Evolutionary conservation across 2,888 invertebrate genomes (phyloP).

Genomic region (Chaitophorus viminalis): DNA sequence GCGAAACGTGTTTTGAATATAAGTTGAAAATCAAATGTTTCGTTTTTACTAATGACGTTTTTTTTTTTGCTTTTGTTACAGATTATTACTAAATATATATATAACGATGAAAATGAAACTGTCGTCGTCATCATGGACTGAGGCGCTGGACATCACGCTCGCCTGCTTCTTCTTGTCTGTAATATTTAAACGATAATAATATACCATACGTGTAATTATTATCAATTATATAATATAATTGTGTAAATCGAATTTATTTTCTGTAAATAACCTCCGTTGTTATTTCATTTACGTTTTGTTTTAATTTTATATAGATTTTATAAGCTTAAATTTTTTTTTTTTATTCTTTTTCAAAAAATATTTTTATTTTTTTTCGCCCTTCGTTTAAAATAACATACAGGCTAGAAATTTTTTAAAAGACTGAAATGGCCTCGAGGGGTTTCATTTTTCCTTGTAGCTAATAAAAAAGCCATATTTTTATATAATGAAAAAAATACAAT

Average conservation of each 20-base stretch:
- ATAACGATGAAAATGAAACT: neutral
- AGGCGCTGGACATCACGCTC: neutral
- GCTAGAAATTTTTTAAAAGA: slow-evolving; percentile 61
- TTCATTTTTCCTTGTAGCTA: slow-evolving; percentile 59
- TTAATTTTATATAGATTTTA: slow-evolving; percentile 59
- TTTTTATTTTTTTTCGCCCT: slow-evolving; percentile 43
- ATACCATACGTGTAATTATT: slow-evolving; percentile 16
- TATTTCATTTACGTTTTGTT: slow-evolving; percentile 57
- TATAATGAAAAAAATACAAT: slow-evolving; percentile 48
- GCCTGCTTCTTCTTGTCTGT: slow-evolving; percentile 60
- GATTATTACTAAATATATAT: neutral
- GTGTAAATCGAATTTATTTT: slow-evolving; percentile 59
- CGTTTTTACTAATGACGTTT: slow-evolving; percentile 9
- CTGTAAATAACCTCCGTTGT: slow-evolving; percentile 59
- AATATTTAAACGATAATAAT: slow-evolving; percentile 43
- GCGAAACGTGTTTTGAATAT: neutral
- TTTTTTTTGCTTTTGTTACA: slow-evolving; percentile 33
- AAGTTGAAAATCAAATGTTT: neutral
- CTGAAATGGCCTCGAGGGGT: slow-evolving; percentile 58
- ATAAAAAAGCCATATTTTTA: slow-evolving; percentile 60
- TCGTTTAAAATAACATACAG: slow-evolving; percentile 59
- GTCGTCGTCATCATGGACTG: neutral
- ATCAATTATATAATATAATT: slow-evolving; percentile 6
- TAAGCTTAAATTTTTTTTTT: slow-evolving; percentile 31
- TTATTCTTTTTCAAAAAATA: slow-evolving; percentile 10